These are phyloP conservation scores for Remorina albescens DNA, from an alignment of 2,797 vertebrate genomes.

Conservation along the genomic window DNA sequence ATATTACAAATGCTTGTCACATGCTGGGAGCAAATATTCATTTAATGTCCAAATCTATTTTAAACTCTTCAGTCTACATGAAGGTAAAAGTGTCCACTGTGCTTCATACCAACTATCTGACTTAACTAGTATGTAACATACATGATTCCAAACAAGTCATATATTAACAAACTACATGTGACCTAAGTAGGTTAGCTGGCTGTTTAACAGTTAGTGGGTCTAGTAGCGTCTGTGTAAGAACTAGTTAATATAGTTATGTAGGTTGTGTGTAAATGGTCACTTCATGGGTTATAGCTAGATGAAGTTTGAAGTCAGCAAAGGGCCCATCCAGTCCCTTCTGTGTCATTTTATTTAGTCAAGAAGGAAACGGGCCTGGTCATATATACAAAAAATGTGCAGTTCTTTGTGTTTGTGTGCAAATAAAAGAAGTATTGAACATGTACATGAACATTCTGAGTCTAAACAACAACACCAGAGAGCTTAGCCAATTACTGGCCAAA, in stretches of 20 bases:
- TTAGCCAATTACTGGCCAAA: slow-evolving; percentile 30
- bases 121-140: too few species aligned
- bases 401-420: not conserved
- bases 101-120: too few species aligned
- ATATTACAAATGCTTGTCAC: not conserved
- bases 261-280: too few species aligned
- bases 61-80: not conserved
- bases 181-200: too few species aligned
- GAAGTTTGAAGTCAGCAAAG: too few species aligned
- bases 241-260: not conserved
- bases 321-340: too few species aligned
- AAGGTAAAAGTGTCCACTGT: too few species aligned
- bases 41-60: not conserved
- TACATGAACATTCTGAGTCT: not conserved
- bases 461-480: not conserved
- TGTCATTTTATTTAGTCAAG: not conserved
- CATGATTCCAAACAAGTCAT: not conserved
- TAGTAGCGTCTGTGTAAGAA: not conserved
- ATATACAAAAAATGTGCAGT: not conserved
- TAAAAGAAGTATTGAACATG: too few species aligned
- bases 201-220: not conserved
- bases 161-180: not conserved
- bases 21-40: not conserved
- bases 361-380: not conserved
- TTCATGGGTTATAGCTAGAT: too few species aligned